phyloP scores from a whole-genome alignment of 2,113 vertebrate species.

The Ariopsis seemanni region DNA sequence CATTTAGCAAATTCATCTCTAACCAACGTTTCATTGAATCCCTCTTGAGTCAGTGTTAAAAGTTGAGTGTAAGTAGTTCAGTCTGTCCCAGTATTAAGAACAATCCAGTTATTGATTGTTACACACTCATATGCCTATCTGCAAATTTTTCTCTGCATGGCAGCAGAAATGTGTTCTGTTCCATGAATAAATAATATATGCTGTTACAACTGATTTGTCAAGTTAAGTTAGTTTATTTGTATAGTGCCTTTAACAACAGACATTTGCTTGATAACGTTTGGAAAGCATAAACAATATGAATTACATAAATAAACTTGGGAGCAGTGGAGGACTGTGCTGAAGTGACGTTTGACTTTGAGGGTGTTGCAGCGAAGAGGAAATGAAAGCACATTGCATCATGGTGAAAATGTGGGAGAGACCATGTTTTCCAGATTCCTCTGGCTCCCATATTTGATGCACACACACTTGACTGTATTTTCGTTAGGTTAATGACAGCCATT shows the following conservation, averaged over 20 bases:
- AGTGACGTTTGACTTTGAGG: constrained; percentile 32
- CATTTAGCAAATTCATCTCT: constrained; percentile 22
- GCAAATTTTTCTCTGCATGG: background rate
- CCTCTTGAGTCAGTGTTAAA: background rate
- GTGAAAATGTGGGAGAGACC: constrained; percentile 62
- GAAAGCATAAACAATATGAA: constrained; percentile 11
- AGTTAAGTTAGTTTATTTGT: too few species aligned
- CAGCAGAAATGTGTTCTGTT: background rate
- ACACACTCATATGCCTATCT: background rate
- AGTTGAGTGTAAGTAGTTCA: background rate
- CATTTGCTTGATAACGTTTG: background rate
- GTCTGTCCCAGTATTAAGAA: background rate
- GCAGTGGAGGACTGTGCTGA: constrained; percentile 19
- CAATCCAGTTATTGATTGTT: background rate
- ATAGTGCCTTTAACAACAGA: too few species aligned
- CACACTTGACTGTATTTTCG: constrained; percentile 42
- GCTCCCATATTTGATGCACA: constrained; percentile 60
- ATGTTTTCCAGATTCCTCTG: constrained; percentile 66
- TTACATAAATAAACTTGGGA: background rate
- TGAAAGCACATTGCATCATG: constrained; percentile 58
- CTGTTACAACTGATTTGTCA: background rate
- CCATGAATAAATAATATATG: background rate
- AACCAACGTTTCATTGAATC: background rate
- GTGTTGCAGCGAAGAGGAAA: constrained; percentile 44
- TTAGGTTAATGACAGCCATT: constrained; percentile 51